Base-by-base conservation (phyloP, 2,797 vertebrate species). In the Takifugu ocellatus region DNA sequence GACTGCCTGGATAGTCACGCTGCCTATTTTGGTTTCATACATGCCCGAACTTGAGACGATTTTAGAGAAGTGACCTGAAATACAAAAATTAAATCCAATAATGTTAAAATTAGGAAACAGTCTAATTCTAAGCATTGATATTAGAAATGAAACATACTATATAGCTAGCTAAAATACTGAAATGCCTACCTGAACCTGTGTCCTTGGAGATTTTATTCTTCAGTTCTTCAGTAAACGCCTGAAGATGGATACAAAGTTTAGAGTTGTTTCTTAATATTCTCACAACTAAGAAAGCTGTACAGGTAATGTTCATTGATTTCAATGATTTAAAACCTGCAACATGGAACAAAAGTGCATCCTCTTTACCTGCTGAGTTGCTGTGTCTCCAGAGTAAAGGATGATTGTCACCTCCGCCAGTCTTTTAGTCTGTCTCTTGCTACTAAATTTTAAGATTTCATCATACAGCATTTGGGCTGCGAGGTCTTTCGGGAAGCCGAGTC, bases 401-500 rank as follows among this genome's bases (percentile, higher is more conserved):
- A 97, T 87, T 33, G 73, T 65, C 56, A 97, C 90, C 54, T 88
- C 88, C 66, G 90, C 88, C 45, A 98, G 84, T 64, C 73, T 61
- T 49, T 72, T 91, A 1, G 25, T 60, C 2, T 73, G 14, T 43
- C 16, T 83, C 25, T 58, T 90, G 21, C 72, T 85, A 78, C 92
- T 93, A 71, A 95, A 96, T 0, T 71, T 72, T 16, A 90, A 47
- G 39, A 93, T 87, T 51, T 74, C 73, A 15, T 92, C 89, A 68
- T 94, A 70, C 75, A 98, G 90, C 60, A 91, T 54, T n/a, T 87
- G 72, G 5, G 90, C 92, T 51, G 90, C 91, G n/a, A 85, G 0
- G 0, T 12, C 0, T 86, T 86, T 94, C 17, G 95, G 93, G 83
- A 94, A 98, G 36, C 79, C 66, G 74, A 96, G 83, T 51, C 92